Evolutionary conservation across 1,140 invertebrate genomes (phyloP).

Genomic region (Phenacoccus solenopsis): DNA sequence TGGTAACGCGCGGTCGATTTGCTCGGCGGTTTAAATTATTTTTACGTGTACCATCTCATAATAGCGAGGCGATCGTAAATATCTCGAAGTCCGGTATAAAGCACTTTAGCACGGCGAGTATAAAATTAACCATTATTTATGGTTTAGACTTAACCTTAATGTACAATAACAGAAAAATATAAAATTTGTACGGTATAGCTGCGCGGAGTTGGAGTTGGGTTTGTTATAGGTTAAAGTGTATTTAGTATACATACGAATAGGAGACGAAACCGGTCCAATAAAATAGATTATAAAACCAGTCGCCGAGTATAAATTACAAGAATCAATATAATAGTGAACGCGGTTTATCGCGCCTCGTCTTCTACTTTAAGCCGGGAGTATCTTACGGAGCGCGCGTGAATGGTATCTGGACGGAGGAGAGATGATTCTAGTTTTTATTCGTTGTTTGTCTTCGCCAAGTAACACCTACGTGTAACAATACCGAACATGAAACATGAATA

Average conservation of each 20-base stretch:
- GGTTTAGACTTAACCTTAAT: conserved; percentile 5
- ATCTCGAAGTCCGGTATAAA: no score
- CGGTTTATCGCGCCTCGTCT: not conserved
- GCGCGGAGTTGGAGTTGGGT: not conserved
- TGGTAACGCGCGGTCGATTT: no score
- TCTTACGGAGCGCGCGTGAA: not conserved
- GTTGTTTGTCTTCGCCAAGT: not conserved
- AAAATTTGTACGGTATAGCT: not conserved
- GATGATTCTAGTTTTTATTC: not conserved
- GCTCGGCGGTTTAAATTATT: no score
- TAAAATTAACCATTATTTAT: conserved; percentile 18
- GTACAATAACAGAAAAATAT: not conserved
- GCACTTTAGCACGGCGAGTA: not conserved
- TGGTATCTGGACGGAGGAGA: not conserved
- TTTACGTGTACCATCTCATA: no score
- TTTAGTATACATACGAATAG: not conserved
- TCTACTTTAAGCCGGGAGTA: not conserved
- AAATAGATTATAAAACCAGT: conserved; percentile 14
- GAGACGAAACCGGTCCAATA: conserved; percentile 13
- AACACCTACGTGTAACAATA: not conserved
- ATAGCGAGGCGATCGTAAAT: no score
- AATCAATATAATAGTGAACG: conserved; percentile 10
- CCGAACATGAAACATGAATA: not conserved
- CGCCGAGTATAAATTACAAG: conserved; percentile 16
- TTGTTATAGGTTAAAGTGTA: conserved; percentile 8